Evolutionary conservation across 2,888 invertebrate species (phyloP), one percentile per base, ranked within the genome.

Genomic region (Epiblema foenella): DNA sequence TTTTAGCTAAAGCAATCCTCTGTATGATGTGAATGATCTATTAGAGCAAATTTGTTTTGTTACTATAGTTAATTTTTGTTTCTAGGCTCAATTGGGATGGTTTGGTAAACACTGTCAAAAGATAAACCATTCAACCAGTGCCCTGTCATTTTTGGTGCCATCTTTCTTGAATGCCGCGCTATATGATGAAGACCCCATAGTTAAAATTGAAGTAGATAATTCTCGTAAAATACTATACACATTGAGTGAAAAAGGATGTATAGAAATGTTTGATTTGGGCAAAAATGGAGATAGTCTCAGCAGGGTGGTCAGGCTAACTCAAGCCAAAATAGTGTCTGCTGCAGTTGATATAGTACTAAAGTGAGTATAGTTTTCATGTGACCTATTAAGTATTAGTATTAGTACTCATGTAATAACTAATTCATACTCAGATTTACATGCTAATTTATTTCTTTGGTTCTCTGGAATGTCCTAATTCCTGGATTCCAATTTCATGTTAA

Each of bases 21-120:
- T n/a, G n/a, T n/a, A n/a, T n/a, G n/a, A n/a, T n/a, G n/a, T n/a
- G n/a, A n/a, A n/a, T n/a, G 51, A 12, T 42, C 15, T 18, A 56
- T 66, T 59, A 49, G 33, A 33, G 5, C 33, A 33, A 33, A 33
- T 33, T 54, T 20, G 39, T 63, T 8, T 33, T 49, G 20, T 46
- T 29, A 17, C 2, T 49, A 0, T n/a, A 57, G 24, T 37, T 39
- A 49, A 20, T 5, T 54, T 46, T 20, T 68, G n/a, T 33, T 68
- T 92, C 62, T 85, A 96, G 95, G 96, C 96, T 59, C 97, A 97
- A 88, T 94, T 96, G 77, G 97, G 97, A 75, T 99, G 99, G 99
- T 98, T 99, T 89, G 98, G 98, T 20, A 97, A 98, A 88, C 96
- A 98, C 77, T 99, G 98, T 87, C 97, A 97, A 87, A 99, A 98